Conservation (phyloP, 2,113 vertebrate genomes). For the Cyphomyrus plagiostoma region DNA sequence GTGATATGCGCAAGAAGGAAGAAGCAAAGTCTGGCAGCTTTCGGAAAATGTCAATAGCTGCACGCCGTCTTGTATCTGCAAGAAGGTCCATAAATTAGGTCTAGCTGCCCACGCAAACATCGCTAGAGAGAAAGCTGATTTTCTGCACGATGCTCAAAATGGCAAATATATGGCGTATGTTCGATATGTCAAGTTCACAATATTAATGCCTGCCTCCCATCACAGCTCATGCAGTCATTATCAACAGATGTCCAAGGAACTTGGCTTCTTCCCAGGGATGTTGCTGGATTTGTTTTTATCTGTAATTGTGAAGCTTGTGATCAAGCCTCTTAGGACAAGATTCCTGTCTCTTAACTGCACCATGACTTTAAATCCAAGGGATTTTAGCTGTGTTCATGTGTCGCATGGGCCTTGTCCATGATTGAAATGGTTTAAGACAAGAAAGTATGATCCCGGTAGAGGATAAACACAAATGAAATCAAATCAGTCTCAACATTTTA, state of each 20-base stretch:
- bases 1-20: neutral
- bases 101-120: conserved; percentile 1
- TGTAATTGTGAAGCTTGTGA: neutral
- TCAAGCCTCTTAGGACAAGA: too few species aligned
- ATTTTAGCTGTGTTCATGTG: neutral
- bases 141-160: neutral
- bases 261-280: neutral
- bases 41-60: neutral
- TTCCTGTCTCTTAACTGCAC: neutral
- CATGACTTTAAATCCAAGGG: neutral
- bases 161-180: neutral
- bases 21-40: neutral
- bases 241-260: neutral
- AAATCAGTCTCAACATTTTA: neutral
- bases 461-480: neutral
- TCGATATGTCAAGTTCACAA: neutral
- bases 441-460: neutral
- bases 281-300: neutral
- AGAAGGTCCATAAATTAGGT: neutral
- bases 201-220: neutral
- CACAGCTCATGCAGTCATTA: neutral
- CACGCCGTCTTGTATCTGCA: neutral
- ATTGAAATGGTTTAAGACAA: neutral
- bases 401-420: neutral
- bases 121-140: neutral